These are phyloP conservation scores for Pionites leucogaster DNA, from an alignment of 2,113 vertebrate species.

Conservation along the genomic window DNA sequence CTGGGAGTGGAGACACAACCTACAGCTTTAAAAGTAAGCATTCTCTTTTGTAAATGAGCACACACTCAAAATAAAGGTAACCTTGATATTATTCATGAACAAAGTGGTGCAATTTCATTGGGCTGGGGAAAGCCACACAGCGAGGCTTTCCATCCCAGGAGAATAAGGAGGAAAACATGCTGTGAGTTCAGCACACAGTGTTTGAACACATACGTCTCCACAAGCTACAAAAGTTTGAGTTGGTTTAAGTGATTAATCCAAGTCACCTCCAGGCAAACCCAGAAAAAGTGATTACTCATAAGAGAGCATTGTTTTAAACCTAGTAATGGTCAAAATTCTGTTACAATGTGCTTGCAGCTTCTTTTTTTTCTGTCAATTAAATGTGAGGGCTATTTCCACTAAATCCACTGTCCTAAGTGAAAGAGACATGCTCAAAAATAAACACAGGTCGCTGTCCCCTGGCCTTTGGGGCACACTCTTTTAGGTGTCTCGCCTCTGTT, in stretches of 20 bases:
- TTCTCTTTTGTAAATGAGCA: not conserved
- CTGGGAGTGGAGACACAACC: not conserved
- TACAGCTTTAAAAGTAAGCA: not conserved
- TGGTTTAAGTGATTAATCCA: not conserved
- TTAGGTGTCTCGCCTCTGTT: not conserved
- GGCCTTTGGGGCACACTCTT: not conserved
- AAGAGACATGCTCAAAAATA: not conserved
- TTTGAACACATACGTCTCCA: not conserved
- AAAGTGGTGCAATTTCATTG: not conserved
- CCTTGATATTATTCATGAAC: not conserved
- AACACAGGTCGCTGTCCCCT: not conserved
- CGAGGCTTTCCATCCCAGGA: not conserved
- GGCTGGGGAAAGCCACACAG: not conserved
- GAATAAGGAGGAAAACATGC: not conserved
- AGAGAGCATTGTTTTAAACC: not conserved
- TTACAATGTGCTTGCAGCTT: not conserved
- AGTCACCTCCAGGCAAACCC: not conserved
- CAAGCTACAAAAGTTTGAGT: not conserved
- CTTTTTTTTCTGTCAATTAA: not conserved
- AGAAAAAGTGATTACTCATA: not conserved
- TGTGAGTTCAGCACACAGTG: not conserved
- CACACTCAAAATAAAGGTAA: not conserved
- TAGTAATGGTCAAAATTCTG: not conserved
- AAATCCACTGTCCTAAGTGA: not conserved
- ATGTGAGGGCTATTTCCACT: not conserved